Base-by-base conservation (phyloP, 2,113 vertebrate genomes). In the Aegithalos caudatus region DNA sequence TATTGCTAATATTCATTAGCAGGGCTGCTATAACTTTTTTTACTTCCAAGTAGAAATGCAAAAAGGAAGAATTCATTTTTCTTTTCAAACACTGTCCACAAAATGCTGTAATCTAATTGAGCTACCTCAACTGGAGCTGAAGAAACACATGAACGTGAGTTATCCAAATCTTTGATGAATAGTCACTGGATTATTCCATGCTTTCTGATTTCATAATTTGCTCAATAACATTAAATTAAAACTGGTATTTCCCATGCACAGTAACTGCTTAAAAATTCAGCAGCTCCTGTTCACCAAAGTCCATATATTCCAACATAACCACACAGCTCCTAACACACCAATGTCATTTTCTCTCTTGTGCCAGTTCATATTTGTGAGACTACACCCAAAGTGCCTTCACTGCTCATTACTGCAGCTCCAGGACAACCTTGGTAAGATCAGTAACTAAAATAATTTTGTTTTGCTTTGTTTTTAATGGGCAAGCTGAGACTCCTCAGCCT, bases 401-500 rank as follows among this genome's bases (percentile, higher is more conserved):
- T 66, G 48, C 33, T 50, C 42, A 10, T 42, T 58, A 6, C 12
- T 38, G 9, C 8, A 71, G 51, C 70, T 89, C 61, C 33, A 38
- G 45, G 31, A 37, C 53, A 71, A 25, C 13, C 56, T 7, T 24
- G 18, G 14, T 50, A 57, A 81, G 27, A 82, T n/a, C 60, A 60
- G 29, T 5, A 72, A 77, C 25, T 40, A 42, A 65, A 90, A 54
- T n/a, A 62, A 86, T 57, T 69, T 57, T 42, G 33, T 2, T 92
- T 76, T 53, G 28, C 28, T 88, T 81, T 69, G 25, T 7, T 86
- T 90, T 61, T 65, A 90, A 92, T 38, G 48, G 58, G 45, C 14
- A 73, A 82, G 18, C 54, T 76, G 89, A 92, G 91, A 69, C 18
- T 53, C 73, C 83, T 80, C 62, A 79, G 45, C 45, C 74, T 42